phyloP scores from a whole-genome alignment of 2,888 invertebrate species.

The Tenodera sinensis region DNA sequence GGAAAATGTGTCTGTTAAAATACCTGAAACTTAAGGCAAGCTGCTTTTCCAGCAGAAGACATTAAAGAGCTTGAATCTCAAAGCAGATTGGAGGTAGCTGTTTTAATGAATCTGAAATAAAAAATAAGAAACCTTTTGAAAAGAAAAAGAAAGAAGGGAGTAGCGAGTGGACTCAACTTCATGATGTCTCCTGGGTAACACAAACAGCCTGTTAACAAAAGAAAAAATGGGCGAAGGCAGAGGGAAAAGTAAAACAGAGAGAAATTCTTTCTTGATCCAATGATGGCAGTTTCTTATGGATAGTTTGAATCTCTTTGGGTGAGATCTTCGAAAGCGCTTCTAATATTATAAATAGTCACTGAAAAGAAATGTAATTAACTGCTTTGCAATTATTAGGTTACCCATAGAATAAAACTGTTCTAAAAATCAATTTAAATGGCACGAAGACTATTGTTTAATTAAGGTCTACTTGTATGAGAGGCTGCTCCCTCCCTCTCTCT shows the following conservation, averaged over 20 bases:
- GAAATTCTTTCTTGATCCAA: neutral
- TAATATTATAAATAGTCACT: too few relatives aligned
- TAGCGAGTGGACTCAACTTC: neutral
- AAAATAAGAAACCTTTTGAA: neutral
- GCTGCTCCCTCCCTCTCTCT: too few relatives aligned
- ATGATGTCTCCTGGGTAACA: neutral
- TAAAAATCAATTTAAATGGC: too few relatives aligned
- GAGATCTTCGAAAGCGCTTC: neutral
- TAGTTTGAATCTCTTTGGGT: neutral
- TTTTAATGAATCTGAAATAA: neutral
- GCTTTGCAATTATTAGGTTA: too few relatives aligned
- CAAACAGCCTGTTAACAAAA: neutral
- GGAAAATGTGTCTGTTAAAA: neutral
- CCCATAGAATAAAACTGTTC: too few relatives aligned
- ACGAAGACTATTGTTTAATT: too few relatives aligned
- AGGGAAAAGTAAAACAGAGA: neutral
- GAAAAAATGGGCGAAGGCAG: neutral
- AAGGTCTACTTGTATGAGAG: too few relatives aligned
- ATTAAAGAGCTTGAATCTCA: neutral
- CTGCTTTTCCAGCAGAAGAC: neutral
- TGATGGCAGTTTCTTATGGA: neutral
- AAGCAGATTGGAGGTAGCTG: neutral
- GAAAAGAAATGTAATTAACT: too few relatives aligned
- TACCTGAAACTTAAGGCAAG: neutral
- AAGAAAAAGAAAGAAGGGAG: neutral